Conservation (phyloP, 2,888 invertebrate genomes). For the Digitonthophagus gazella region DNA sequence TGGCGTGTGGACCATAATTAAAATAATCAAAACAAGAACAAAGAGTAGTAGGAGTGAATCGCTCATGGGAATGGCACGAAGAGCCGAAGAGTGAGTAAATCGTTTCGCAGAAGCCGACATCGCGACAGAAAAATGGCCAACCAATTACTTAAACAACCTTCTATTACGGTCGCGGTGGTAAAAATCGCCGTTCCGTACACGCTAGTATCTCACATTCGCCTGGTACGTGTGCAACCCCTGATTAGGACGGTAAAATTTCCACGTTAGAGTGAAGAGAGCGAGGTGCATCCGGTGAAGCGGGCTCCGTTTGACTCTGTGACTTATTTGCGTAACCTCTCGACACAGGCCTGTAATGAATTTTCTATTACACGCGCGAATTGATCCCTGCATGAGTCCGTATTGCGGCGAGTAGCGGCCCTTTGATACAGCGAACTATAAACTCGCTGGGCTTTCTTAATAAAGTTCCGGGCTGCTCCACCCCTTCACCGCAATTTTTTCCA, state of each 20-base stretch:
- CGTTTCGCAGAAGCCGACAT: not conserved
- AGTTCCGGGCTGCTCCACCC: slow-evolving; percentile 7
- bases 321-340: slow-evolving; percentile 24
- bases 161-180: not conserved
- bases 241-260: not conserved
- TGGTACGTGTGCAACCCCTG: not conserved
- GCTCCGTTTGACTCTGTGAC: slow-evolving; percentile 23
- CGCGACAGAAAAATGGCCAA: not conserved
- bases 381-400: slow-evolving; percentile 18
- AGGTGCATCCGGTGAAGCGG: slow-evolving; percentile 4
- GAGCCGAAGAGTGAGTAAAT: not conserved
- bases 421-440: slow-evolving; percentile 17
- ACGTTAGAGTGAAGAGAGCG: not conserved
- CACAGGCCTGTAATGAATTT: slow-evolving; percentile 22
- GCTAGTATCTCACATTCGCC: not conserved
- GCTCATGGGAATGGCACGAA: not conserved
- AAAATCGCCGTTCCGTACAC: not conserved
- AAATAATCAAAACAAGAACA: not conserved
- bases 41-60: not conserved
- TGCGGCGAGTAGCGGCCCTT: slow-evolving; percentile 11
- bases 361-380: slow-evolving; percentile 23
- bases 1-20: no score
- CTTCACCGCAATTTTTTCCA: slow-evolving; percentile 2
- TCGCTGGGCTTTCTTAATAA: slow-evolving; percentile 8
- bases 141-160: not conserved